A percentile compares a stretch with the other conserved stretches of the same genome.
Conservation (phyloP, 2,888 invertebrate genomes). For the Andrena camellia region DNA sequence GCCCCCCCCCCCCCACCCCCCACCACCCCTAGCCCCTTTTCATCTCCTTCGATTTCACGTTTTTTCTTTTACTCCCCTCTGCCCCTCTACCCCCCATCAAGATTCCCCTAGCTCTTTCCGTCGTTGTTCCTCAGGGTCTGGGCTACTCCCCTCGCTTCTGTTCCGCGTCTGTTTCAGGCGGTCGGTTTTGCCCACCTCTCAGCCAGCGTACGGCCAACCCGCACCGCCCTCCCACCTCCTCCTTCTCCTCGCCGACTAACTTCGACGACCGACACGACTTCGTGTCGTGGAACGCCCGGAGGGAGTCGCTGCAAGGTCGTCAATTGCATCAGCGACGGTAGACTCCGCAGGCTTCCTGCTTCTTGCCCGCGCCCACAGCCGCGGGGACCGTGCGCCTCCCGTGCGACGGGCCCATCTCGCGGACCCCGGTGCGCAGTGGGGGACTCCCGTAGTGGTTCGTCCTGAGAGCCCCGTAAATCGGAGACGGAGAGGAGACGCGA, state of each 20-base stretch:
- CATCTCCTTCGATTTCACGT: too few relatives aligned
- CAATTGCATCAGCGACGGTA: slow-evolving; percentile 64
- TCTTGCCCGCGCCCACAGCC: slow-evolving; percentile 1
- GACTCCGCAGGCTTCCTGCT: slow-evolving; percentile 53
- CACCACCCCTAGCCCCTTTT: background rate
- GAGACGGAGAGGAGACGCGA: too few relatives aligned
- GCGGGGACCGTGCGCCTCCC: background rate
- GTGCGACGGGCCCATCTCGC: slow-evolving; percentile 5
- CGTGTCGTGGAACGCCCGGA: slow-evolving; percentile 69
- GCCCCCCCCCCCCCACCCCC: background rate
- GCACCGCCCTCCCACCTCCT: slow-evolving; percentile 4
- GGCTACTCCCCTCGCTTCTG: background rate
- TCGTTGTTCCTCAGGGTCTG: background rate
- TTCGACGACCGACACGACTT: slow-evolving; percentile 63
- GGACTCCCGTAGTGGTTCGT: background rate
- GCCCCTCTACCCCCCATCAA: background rate
- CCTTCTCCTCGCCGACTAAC: slow-evolving; percentile 12
- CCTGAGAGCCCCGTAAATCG: too few relatives aligned
- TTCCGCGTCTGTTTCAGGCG: slow-evolving; percentile 1
- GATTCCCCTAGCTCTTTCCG: background rate
- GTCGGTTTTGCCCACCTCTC: slow-evolving; percentile 35
- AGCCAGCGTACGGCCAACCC: slow-evolving; percentile 10
- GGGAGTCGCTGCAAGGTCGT: slow-evolving; percentile 65
- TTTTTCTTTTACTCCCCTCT: background rate
- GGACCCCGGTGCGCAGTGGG: background rate